Evolutionary conservation across 2,888 invertebrate species (phyloP), one percentile per base, ranked within the genome.

Genomic region (Caenorhabditis drosophilae): DNA sequence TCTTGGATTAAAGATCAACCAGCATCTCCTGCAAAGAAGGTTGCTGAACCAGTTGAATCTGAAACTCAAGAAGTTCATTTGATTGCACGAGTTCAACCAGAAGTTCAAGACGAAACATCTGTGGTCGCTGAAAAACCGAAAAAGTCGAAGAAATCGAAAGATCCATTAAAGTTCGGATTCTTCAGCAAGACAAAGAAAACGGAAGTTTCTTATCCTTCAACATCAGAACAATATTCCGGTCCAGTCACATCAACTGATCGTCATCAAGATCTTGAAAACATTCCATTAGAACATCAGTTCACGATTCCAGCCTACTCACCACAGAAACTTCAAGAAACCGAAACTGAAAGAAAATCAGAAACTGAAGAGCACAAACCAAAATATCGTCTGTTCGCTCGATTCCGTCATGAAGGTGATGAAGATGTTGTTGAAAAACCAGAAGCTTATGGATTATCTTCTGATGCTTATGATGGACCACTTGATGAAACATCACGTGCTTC

Each of bases 381-480:
- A n/a, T n/a, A 26, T 16, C 48, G 53, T 18, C 45, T 67, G 44
- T 53, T 67, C 9, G 61, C 50, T 20, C 22, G 70, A 22, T 47
- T 36, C 27, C 40, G 55, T 12, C 69, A 67, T 27, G 68, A 61
- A 18, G 69, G 73, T 26, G 71, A 69, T 16, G 70, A 73, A 36
- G 68, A 67, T 34, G 55, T 48, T 7, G 57, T 60, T 40, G 67
- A 59, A 18, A 53, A 46, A 44, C 54, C 59, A 15, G 57, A 67
- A n/a, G 7, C 41, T 0, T 67, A 67, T 25, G 46, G 16, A 40
- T 44, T 55, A 22, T 45, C 54, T 49, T 25, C 56, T 1, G 45
- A 47, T 16, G 16, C 31, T 3, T 60, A 59, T 25, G 54, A 59
- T 2, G 69, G 69, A 35, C 67, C 67, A 31, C 54, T 69, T 1